These are phyloP conservation scores for Physella acuta DNA, from an alignment of 1,140 invertebrate genomes.

Conservation along the genomic window DNA sequence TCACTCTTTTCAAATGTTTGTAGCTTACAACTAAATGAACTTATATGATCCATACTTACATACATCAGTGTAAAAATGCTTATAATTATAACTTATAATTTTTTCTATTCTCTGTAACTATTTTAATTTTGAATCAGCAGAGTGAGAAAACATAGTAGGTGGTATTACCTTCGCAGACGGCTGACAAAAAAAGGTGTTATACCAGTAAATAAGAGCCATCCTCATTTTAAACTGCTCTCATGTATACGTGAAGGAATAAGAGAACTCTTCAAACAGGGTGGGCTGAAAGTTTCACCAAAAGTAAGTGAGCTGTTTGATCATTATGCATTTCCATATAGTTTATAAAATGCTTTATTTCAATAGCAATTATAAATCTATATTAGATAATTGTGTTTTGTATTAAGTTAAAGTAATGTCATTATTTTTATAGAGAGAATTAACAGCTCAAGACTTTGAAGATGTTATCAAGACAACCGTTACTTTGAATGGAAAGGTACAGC, in stretches of 20 bases:
- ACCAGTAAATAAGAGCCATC: not conserved
- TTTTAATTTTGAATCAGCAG: not conserved
- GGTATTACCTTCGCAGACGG: not conserved
- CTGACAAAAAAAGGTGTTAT: slow-evolving; percentile 17
- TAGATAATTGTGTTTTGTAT: not conserved
- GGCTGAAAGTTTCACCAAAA: not conserved
- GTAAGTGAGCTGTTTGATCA: not conserved
- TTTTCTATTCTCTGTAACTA: not conserved
- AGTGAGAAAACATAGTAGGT: not conserved
- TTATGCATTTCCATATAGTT: not conserved
- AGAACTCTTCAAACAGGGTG: not conserved
- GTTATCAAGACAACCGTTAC: not conserved
- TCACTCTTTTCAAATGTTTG: too few species aligned
- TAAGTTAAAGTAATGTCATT: not conserved
- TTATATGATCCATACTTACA: too few species aligned
- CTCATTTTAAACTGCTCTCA: not conserved
- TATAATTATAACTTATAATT: not conserved
- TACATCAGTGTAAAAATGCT: too few species aligned
- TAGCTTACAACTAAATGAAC: too few species aligned
- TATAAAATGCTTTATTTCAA: not conserved
- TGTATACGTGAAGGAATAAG: slow-evolving; percentile 7
- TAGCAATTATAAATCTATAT: not conserved
- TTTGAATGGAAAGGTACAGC: not conserved
- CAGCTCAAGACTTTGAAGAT: not conserved
- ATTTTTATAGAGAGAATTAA: not conserved